Evolutionary conservation across 2,797 vertebrate species (phyloP).

Genomic region (Galaxias olidus): DNA sequence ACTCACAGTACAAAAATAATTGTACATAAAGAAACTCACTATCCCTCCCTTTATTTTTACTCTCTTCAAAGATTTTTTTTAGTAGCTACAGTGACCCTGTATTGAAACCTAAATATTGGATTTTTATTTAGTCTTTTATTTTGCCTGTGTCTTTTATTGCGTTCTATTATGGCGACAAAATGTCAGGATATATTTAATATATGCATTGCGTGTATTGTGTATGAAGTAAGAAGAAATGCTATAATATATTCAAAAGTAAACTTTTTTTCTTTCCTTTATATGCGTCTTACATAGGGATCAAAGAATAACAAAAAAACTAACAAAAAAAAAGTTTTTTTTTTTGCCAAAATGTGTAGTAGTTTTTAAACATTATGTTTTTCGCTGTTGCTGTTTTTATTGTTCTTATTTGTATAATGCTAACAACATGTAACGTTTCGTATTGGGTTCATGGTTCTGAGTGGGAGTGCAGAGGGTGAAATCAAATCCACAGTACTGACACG

Average conservation of each 20-base stretch:
- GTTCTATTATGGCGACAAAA: constrained; percentile 68
- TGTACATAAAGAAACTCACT: no score
- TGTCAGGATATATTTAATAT: constrained; percentile 84
- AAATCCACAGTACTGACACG: no score
- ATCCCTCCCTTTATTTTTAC: constrained; percentile 8
- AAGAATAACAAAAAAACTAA: constrained; percentile 60
- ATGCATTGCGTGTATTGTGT: constrained; percentile 76
- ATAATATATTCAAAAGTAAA: constrained; percentile 80
- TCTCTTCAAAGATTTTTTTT: constrained; percentile 21
- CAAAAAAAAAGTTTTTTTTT: constrained; percentile 26
- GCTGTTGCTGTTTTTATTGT: constrained; percentile 28
- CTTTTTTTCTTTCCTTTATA: constrained; percentile 71
- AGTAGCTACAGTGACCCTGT: neutral
- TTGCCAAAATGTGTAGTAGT: constrained; percentile 74
- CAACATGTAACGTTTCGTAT: constrained; percentile 45
- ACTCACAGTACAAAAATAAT: no score
- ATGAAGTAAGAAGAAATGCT: constrained; percentile 79
- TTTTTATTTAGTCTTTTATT: no score
- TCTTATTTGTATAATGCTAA: constrained; percentile 46
- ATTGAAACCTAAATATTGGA: constrained; percentile 59
- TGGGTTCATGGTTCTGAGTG: constrained; percentile 55
- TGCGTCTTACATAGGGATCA: constrained; percentile 66
- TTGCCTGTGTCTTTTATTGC: constrained; percentile 56
- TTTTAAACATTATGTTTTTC: constrained; percentile 59
- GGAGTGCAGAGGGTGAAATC: constrained; percentile 28